Evolutionary conservation across 64 coral and sea anemone genomes (phyloP).

Genomic region (Porites australiensis): DNA sequence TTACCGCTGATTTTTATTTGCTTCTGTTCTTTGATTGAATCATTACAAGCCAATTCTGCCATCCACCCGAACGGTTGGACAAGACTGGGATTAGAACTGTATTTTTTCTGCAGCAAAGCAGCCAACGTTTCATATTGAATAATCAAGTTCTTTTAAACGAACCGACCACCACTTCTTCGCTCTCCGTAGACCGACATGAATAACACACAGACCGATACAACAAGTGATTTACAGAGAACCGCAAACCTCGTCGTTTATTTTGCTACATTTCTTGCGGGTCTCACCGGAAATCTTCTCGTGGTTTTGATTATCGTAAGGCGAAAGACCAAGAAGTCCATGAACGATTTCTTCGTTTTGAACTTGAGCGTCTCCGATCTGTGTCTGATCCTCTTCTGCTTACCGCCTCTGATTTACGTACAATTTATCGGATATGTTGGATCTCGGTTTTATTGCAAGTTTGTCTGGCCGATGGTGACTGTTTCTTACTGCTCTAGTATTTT

Average conservation of each 20-base stretch:
- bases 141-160: neutral
- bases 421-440: conserved; percentile 50
- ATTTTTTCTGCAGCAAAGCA: neutral
- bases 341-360: conserved; percentile 86
- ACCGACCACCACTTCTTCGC: neutral
- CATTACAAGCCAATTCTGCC: neutral
- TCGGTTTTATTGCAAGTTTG: conserved; percentile 82
- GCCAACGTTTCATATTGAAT: neutral
- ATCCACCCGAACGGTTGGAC: neutral
- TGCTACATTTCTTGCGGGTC: conserved; percentile 68
- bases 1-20: neutral
- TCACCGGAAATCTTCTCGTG: conserved; percentile 74
- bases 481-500: conserved; percentile 81
- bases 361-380: conserved; percentile 72
- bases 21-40: no score
- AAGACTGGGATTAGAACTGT: neutral
- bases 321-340: conserved; percentile 70
- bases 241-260: conserved; percentile 59
- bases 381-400: conserved; percentile 75
- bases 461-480: conserved; percentile 88
- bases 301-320: conserved; percentile 71
- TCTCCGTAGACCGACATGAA: conserved; percentile 11
- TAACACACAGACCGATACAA: conserved; percentile 15
- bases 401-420: conserved; percentile 64
- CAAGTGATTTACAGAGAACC: conserved; percentile 1